Conservation (phyloP, 2,888 invertebrate species). For the Tetragonisca angustula region DNA sequence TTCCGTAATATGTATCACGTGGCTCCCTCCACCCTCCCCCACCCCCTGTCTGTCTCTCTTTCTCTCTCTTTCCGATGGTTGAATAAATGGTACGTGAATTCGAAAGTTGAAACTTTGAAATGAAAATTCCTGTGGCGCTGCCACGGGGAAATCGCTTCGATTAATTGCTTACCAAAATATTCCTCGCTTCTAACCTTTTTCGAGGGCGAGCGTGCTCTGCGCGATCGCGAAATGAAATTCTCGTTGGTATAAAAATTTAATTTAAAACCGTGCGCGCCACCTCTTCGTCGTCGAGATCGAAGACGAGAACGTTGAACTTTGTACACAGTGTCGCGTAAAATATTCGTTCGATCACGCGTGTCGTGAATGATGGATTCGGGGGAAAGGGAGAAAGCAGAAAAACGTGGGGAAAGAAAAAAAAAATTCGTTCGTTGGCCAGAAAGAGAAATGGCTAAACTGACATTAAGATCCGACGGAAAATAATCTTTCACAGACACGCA, state of each 20-base stretch:
- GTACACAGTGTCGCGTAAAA: background rate
- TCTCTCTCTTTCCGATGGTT: background rate
- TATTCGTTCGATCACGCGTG: background rate
- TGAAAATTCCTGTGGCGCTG: background rate
- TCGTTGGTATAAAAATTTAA: no score
- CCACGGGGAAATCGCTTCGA: background rate
- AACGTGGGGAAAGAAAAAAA: no score
- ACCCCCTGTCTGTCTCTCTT: no score
- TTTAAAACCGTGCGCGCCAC: no score
- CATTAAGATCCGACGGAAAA: constrained; percentile 19
- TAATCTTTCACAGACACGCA: constrained; percentile 34
- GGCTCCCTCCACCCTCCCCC: background rate
- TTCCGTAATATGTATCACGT: constrained; percentile 24
- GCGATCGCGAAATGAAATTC: no score
- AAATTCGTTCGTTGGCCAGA: no score
- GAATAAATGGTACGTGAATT: background rate
- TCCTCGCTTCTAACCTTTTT: background rate
- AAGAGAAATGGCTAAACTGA: constrained; percentile 25
- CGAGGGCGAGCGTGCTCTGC: background rate
- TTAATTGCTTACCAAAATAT: background rate
- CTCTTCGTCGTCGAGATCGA: no score
- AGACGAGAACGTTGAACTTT: no score
- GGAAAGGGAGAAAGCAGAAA: no score
- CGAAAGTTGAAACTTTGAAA: background rate
- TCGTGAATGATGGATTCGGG: background rate